Evolutionary conservation across 2,888 invertebrate genomes (phyloP), one percentile per base, ranked within the genome.

Genomic region (Rotaria magnacalcarata): DNA sequence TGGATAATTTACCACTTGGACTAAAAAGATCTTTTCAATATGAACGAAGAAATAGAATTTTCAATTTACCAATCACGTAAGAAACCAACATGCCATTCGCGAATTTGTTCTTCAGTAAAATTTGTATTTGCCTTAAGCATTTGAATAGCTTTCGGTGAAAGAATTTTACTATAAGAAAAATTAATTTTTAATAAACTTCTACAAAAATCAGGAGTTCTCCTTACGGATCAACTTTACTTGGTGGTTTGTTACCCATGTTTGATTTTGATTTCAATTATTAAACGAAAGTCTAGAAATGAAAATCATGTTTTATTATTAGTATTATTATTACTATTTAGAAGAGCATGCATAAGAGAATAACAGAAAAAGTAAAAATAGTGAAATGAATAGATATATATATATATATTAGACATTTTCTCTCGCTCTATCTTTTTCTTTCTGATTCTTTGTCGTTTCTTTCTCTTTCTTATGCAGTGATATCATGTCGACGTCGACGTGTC

Each of bases 1-100:
- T 80, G 2, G 47, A 47, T 47, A 80, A 47, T 80, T 80, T 80
- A 1, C 80, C 80, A 80, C 34, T 80, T 47, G 80, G 80, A n/a
- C 80, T 47, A 80, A 4, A 43, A 52, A 52, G 16, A 52, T 52
- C 8, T 52, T 52, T 52, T 16, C 0, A 41, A 74, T 8, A 56
- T 8, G 24, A 56, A 56, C 24, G 24, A 60, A 60, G 1, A 24
- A 60, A 16, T 1, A 34, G 14, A 27, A 16, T 19, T 14, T 67
- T 34, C 0, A 19, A 67, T 19, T 67, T 67, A 67, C 67, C 67
- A 67, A 67, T 67, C 67, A 67, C 67, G 67, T 67, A 67, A 34
- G 67, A 80, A 80, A 47, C 80, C 80, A 24, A 47, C 47, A n/a
- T 80, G 80, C 80, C 80, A 80, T 80, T 80, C 80, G n/a, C 47